These are phyloP conservation scores for Pseudotriccus pelzelni DNA, from an alignment of 2,797 vertebrate genomes.

Conservation along the genomic window DNA sequence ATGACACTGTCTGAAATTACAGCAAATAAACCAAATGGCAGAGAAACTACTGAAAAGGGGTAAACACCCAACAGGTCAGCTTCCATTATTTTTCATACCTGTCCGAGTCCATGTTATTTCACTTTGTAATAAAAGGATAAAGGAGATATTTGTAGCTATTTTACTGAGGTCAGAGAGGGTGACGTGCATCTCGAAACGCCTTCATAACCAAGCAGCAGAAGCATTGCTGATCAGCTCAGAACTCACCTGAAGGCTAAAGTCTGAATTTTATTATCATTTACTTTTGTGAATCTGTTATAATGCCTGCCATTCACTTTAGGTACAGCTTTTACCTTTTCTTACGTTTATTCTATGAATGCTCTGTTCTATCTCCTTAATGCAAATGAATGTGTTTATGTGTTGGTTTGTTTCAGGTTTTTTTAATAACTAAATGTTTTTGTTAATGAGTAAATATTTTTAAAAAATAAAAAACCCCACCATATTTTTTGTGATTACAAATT, in stretches of 20 bases:
- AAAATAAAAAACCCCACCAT: not conserved
- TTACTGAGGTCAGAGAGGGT: not conserved
- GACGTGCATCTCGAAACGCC: not conserved
- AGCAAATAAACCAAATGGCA: not conserved
- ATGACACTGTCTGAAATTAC: not conserved
- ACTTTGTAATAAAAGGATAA: slow-evolving; percentile 47
- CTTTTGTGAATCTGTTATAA: not conserved
- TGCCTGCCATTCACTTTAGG: not conserved
- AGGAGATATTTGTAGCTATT: slow-evolving; percentile 58
- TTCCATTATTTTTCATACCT: not conserved
- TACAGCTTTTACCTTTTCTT: not conserved
- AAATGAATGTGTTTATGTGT: not conserved
- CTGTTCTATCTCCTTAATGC: not conserved
- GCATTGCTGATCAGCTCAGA: not conserved
- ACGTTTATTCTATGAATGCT: accelerated
- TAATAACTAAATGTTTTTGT: not conserved
- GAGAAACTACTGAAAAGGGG: not conserved
- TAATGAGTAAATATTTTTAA: not conserved
- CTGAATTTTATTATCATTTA: not conserved
- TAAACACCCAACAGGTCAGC: not conserved
- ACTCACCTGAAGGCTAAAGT: slow-evolving; percentile 3
- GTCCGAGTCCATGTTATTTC: not conserved
- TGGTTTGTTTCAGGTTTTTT: not conserved
- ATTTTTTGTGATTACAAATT: not conserved
- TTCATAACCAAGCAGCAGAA: not conserved